Evolutionary conservation across 30 jellyfish, hydroid and myxozoan species (phyloP).

Genomic region (Rhopilema esculentum): DNA sequence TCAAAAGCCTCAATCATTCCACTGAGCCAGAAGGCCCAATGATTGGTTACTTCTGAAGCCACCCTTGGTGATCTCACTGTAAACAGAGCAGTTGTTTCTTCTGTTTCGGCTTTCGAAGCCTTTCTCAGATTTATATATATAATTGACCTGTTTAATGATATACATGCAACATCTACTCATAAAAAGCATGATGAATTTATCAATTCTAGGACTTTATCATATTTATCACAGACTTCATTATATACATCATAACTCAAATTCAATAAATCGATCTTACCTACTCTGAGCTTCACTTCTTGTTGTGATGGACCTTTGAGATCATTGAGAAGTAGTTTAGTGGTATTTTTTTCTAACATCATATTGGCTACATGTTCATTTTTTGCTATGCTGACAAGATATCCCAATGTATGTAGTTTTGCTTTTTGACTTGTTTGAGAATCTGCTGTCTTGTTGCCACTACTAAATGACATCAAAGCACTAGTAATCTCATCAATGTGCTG

Average conservation of each 20-base stretch:
- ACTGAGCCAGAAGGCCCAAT: too few relatives aligned
- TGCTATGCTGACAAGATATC: constrained; percentile 64
- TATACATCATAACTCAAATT: too few relatives aligned
- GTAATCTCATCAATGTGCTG: constrained; percentile 36
- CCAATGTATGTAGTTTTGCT: constrained; percentile 55
- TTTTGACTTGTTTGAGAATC: constrained; percentile 21
- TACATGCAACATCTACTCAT: too few relatives aligned
- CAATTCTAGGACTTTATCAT: too few relatives aligned
- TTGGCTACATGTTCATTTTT: constrained; percentile 74
- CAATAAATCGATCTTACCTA: constrained; percentile 85
- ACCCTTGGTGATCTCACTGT: too few relatives aligned
- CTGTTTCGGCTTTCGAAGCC: too few relatives aligned
- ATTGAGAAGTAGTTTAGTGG: constrained; percentile 34
- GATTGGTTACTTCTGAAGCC: too few relatives aligned
- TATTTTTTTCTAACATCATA: constrained; percentile 54
- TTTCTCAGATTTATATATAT: not conserved
- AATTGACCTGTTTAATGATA: not conserved
- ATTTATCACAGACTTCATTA: too few relatives aligned
- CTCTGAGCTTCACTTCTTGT: constrained; percentile 73
- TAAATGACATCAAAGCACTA: not conserved
- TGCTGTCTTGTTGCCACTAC: constrained; percentile 1
- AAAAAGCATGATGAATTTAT: too few relatives aligned
- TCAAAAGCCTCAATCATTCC: too few relatives aligned
- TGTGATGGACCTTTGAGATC: constrained; percentile 68
- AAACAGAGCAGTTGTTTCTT: too few relatives aligned